These are phyloP conservation scores for Nothocercus julius DNA, from an alignment of 2,113 vertebrate genomes.

Conservation along the genomic window DNA sequence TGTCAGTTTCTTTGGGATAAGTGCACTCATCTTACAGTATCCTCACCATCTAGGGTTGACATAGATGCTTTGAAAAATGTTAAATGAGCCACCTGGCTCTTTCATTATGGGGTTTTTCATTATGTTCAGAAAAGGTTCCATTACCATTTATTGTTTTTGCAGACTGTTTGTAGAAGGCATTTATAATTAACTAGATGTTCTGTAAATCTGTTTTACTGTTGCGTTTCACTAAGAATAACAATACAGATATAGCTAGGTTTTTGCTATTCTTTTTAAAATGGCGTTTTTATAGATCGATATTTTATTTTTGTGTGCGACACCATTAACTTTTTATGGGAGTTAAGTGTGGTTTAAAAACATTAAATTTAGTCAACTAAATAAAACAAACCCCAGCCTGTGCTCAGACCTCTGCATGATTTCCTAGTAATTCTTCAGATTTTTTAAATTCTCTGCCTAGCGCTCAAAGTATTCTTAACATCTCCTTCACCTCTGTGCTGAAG, in stretches of 20 bases:
- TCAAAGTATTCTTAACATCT: neutral
- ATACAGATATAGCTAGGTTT: neutral
- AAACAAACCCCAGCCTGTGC: neutral
- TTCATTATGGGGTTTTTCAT: neutral
- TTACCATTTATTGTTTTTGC: slow-evolving; percentile 53
- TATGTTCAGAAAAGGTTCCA: slow-evolving; percentile 14
- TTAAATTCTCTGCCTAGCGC: neutral
- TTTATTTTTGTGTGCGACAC: slow-evolving; percentile 44
- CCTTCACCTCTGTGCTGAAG: neutral
- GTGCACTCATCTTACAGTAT: neutral
- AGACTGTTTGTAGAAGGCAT: slow-evolving; percentile 37
- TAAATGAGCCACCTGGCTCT: slow-evolving; percentile 26
- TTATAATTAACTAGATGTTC: slow-evolving; percentile 53
- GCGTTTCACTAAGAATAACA: neutral
- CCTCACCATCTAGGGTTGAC: neutral
- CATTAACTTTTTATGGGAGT: neutral
- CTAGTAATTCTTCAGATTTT: neutral
- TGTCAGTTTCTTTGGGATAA: neutral
- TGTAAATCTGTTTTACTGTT: slow-evolving; percentile 52
- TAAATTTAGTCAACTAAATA: neutral
- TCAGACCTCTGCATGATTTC: neutral
- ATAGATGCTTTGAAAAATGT: neutral
- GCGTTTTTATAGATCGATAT: neutral
- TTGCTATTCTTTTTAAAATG: neutral
- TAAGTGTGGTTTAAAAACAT: neutral